Base-by-base conservation (phyloP, 2,113 vertebrate species). In the Notarius lentiginosus region DNA sequence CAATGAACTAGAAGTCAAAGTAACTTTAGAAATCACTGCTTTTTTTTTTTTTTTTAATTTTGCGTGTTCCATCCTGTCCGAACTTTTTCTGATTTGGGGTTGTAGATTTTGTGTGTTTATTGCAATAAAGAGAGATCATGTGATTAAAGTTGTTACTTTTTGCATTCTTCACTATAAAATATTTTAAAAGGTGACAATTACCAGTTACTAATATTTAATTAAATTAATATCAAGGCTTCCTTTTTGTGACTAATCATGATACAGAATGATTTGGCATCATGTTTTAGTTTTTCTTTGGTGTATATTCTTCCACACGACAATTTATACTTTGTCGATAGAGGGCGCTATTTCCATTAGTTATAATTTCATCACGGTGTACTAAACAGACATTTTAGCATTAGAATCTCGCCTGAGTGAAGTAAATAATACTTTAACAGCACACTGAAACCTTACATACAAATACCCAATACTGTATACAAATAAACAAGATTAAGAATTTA, bases 211-310 rank as follows among this genome's bases (percentile, higher is more conserved):
- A 3, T 27, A 9, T 68, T n/a, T 27, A 30, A n/a, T 58, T 20
- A 65, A 24, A 24, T 9, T n/a, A 7, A 77, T 85, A 53, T 51
- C 2, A 53, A 14, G 3, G 4, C 22, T 76, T 76, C 8, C 27
- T 63, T 47, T 60, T 12, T 7, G 47, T 18, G 30, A 20, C 11
- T 53, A 4, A 30, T 6, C 4, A 68, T 83, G 41, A 11, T 73
- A 18, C 27, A 18, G 27, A 61, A 84, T 85, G 56, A 82, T 82
- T 58, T 65, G 58, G 30, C 68, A 49, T 58, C 55, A 82, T 76
- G 73, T 65, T 88, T 84, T 51, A 47, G 65, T 30, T 72, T 41
- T 76, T 58, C 5, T 53, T 60, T 79, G 20, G 53, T 83, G 34
- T 65, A 24, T 51, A 53, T 8, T 30, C 30, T 5, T 73, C 18